Percentiles rank a stretch among this genome's conserved stretches.
Conservation (phyloP, 2,113 vertebrate genomes). For the Otus sunia region DNA sequence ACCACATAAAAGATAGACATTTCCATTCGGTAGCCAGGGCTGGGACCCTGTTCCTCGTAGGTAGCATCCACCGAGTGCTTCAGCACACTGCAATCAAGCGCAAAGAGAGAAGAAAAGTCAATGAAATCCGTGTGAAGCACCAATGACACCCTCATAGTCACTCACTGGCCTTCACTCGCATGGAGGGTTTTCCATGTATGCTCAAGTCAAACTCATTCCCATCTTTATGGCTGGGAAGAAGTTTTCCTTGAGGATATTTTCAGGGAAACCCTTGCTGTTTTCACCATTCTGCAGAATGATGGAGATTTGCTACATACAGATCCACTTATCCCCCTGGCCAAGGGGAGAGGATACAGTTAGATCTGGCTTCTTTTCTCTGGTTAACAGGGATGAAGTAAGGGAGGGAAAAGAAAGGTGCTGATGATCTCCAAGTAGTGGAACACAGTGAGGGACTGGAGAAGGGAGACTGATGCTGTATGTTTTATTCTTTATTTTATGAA, state of each 20-base stretch:
- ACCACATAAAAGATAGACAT: slow-evolving; percentile 98
- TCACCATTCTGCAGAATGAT: slow-evolving; percentile 8
- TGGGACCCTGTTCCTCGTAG: slow-evolving; percentile 92
- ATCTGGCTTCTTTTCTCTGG: slow-evolving; percentile 29
- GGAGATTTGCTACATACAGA: not conserved
- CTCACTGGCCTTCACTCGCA: not conserved
- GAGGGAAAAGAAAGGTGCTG: not conserved
- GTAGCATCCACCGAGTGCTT: slow-evolving; percentile 97
- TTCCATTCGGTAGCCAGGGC: slow-evolving; percentile 93
- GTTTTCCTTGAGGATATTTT: slow-evolving; percentile 11
- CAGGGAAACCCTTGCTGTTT: not conserved
- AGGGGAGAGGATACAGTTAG: slow-evolving; percentile 6
- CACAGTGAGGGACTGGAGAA: not conserved
- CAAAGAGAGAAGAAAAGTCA: slow-evolving; percentile 34
- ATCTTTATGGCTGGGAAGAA: not conserved
- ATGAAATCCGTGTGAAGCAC: not conserved
- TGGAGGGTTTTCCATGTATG: not conserved
- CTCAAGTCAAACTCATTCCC: slow-evolving; percentile 19
- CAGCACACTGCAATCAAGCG: slow-evolving; percentile 81
- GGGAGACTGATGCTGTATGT: not conserved
- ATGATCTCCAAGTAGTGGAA: not conserved
- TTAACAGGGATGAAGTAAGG: not conserved
- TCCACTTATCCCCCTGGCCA: not conserved
- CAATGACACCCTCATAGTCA: not conserved
- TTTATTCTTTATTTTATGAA: not conserved